phyloP scores from a whole-genome alignment of 2,888 invertebrate species.

The Tenthredo mesomela region DNA sequence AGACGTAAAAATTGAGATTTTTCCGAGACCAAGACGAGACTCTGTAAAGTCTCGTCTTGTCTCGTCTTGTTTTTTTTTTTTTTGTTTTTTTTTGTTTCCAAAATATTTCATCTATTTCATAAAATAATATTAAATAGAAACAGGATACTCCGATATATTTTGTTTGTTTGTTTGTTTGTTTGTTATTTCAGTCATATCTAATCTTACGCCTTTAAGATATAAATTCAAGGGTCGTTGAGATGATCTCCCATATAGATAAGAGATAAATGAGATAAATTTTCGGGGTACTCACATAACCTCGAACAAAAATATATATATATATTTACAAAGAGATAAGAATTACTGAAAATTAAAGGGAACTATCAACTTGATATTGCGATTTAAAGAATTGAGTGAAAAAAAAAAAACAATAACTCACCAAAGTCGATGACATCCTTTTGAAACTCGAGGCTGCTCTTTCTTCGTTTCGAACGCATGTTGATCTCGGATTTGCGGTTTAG shows the following conservation, averaged over 20 bases:
- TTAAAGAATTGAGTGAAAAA: background rate
- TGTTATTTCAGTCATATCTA: background rate
- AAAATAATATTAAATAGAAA: background rate
- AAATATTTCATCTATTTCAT: background rate
- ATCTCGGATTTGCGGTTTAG: background rate
- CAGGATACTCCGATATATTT: background rate
- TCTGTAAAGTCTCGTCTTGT: no score
- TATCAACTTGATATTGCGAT: background rate
- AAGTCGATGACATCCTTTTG: background rate
- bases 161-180: background rate
- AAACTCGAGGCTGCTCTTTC: background rate
- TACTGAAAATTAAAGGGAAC: background rate
- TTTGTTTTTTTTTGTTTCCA: background rate
- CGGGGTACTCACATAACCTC: background rate
- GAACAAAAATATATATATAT: no score
- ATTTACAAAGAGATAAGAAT: background rate
- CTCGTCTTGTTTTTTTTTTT: no score
- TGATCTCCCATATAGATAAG: background rate
- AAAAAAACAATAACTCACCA: background rate
- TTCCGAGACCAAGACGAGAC: no score
- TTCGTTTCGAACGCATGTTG: background rate
- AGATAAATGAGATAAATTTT: background rate
- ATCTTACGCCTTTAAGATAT: no score
- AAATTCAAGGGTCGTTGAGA: background rate
- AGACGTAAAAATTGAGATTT: no score